A percentile compares a stretch with the other conserved stretches of the same genome.
phyloP scores from a whole-genome alignment of 2,888 invertebrate species.

The Nineta flava region DNA sequence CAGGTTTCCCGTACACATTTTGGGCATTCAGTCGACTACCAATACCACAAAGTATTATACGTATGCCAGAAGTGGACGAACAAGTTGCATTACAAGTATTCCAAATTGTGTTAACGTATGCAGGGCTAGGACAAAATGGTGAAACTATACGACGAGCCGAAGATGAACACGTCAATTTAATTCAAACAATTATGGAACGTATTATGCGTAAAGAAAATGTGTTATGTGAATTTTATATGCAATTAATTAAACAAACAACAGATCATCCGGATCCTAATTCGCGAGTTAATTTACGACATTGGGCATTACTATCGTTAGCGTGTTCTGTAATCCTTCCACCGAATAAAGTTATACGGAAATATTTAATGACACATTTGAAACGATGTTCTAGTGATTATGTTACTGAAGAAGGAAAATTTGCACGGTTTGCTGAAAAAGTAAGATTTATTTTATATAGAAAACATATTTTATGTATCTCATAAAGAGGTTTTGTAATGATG shows the following conservation, averaged over 20 bases:
- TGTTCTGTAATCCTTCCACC: constrained; percentile 76
- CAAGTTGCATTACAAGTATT: constrained; percentile 78
- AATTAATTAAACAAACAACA: constrained; percentile 82
- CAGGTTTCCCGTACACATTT: constrained; percentile 66
- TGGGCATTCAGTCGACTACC: constrained; percentile 81
- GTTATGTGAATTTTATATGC: constrained; percentile 78
- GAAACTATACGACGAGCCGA: constrained; percentile 54
- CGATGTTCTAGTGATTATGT: constrained; percentile 75
- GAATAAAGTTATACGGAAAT: constrained; percentile 68
- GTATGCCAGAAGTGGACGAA: constrained; percentile 73
- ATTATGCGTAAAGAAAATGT: constrained; percentile 81
- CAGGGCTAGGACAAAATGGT: constrained; percentile 60
- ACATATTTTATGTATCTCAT: background rate
- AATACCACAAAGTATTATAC: constrained; percentile 67
- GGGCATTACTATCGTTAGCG: constrained; percentile 73
- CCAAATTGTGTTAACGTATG: constrained; percentile 76
- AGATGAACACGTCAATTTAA: constrained; percentile 75
- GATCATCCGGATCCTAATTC: constrained; percentile 82
- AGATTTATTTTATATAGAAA: constrained; percentile 1
- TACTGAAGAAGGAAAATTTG: constrained; percentile 89
- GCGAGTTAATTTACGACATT: constrained; percentile 73
- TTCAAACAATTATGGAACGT: constrained; percentile 79
- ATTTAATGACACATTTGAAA: constrained; percentile 77
- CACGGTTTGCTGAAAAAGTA: constrained; percentile 79
- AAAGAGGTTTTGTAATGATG: background rate